phyloP scores from a whole-genome alignment of 2,888 invertebrate species.

The Panzeria rudis region DNA sequence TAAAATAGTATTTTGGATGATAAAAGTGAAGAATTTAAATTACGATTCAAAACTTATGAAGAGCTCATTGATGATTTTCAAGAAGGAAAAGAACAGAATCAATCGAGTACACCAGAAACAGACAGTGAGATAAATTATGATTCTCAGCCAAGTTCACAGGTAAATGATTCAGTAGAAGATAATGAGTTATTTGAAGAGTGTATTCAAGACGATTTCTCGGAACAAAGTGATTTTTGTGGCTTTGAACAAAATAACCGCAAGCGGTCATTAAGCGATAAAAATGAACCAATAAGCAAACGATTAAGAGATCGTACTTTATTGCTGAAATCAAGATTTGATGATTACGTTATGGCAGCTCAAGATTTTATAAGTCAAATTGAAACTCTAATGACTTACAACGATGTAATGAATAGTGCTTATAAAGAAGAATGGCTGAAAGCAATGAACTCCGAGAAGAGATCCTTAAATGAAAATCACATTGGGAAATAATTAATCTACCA shows the following conservation, averaged over 20 bases:
- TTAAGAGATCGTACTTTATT: constrained; percentile 19
- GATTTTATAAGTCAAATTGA: constrained; percentile 21
- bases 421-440: constrained; percentile 36
- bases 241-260: constrained; percentile 4
- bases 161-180: not conserved
- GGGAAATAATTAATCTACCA: constrained; percentile 6
- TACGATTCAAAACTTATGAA: constrained; percentile 15
- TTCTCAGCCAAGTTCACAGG: not conserved
- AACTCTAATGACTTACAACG: not conserved
- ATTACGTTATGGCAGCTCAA: constrained; percentile 14
- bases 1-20: not conserved
- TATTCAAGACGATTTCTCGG: not conserved
- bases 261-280: not conserved
- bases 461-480: constrained; percentile 20
- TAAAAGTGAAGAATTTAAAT: not conserved
- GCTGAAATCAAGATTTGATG: constrained; percentile 15
- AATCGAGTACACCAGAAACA: not conserved
- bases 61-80: no score
- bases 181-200: not conserved
- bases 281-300: constrained; percentile 16
- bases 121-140: not conserved
- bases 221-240: constrained; percentile 24
- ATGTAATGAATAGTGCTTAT: not conserved
- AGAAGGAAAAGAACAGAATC: no score
- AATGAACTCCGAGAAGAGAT: constrained; percentile 63